Percentiles rank a stretch among this genome's conserved stretches.
These are phyloP conservation scores for Athalia cordata DNA, from an alignment of 2,888 invertebrate genomes.

Conservation along the genomic window DNA sequence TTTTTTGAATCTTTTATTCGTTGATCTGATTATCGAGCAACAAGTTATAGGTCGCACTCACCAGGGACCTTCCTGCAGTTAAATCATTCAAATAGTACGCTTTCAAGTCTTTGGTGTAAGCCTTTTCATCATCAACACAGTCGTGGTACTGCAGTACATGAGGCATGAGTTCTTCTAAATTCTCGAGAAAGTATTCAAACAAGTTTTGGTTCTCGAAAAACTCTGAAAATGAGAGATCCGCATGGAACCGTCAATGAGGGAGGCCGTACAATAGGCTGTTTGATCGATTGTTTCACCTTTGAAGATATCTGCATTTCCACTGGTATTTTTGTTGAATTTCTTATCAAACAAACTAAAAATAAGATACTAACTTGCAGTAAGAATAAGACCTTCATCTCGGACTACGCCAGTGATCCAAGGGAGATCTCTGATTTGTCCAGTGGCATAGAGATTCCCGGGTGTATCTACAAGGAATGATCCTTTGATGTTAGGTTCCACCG, in stretches of 20 bases:
- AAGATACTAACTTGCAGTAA: conserved; percentile 49
- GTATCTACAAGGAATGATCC: conserved; percentile 54
- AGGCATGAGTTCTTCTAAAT: conserved; percentile 16
- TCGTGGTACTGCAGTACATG: conserved; percentile 23
- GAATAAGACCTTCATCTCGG: conserved; percentile 55
- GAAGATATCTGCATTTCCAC: background rate
- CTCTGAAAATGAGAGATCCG: conserved; percentile 1
- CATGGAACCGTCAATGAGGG: background rate
- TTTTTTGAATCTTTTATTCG: too few relatives aligned
- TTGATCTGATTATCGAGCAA: background rate
- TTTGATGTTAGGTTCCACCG: conserved; percentile 52
- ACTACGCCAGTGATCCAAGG: conserved; percentile 54
- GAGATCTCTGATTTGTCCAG: conserved; percentile 49
- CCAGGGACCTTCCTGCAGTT: conserved; percentile 46
- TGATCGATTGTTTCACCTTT: background rate
- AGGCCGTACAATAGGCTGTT: background rate
- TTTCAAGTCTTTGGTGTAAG: conserved; percentile 14
- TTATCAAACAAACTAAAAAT: background rate
- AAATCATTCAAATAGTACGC: conserved; percentile 37
- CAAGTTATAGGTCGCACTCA: conserved; percentile 43
- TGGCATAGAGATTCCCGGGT: conserved; percentile 49
- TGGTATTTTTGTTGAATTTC: background rate
- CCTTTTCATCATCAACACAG: conserved; percentile 1
- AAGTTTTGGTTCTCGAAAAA: conserved; percentile 11
- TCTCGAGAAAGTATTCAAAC: conserved; percentile 1